phyloP scores from a whole-genome alignment of 2,888 invertebrate genomes.

The Sipunculus nudus region DNA sequence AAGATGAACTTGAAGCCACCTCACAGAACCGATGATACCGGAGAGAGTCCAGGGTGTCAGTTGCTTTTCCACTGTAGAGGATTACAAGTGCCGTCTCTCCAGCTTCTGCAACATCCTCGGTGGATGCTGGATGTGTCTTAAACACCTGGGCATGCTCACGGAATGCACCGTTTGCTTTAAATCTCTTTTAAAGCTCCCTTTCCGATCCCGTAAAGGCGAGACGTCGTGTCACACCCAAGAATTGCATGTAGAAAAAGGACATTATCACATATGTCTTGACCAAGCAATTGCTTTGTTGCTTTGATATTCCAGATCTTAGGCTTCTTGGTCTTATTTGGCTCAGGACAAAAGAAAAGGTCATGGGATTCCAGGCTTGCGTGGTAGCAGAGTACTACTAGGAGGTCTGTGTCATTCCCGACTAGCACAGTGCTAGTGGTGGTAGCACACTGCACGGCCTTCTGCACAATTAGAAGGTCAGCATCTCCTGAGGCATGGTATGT shows the following conservation, averaged over 20 bases:
- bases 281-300: conserved; percentile 17
- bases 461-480: conserved; percentile 45
- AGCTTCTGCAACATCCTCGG: too few species aligned
- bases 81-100: too few species aligned
- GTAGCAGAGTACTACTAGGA: conserved; percentile 41
- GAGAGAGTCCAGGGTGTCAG: too few species aligned
- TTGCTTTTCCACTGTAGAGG: too few species aligned
- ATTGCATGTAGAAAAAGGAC: conserved; percentile 37
- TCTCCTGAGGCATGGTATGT: conserved; percentile 39
- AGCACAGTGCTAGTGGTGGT: conserved; percentile 21
- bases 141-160: too few species aligned
- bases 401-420: conserved; percentile 48
- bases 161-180: too few species aligned
- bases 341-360: conserved; percentile 25
- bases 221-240: conserved; percentile 41
- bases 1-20: too few species aligned
- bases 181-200: too few species aligned
- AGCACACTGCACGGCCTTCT: conserved; percentile 32
- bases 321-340: conserved; percentile 8
- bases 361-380: conserved; percentile 20
- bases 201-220: conserved; percentile 31
- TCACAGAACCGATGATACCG: too few species aligned
- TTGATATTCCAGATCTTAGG: conserved; percentile 36
- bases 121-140: too few species aligned
- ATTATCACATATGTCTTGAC: conserved; percentile 16